Evolutionary conservation across 2,797 vertebrate genomes (phyloP), one percentile per base, ranked within the genome.

Genomic region (Novumbra hubbsi): DNA sequence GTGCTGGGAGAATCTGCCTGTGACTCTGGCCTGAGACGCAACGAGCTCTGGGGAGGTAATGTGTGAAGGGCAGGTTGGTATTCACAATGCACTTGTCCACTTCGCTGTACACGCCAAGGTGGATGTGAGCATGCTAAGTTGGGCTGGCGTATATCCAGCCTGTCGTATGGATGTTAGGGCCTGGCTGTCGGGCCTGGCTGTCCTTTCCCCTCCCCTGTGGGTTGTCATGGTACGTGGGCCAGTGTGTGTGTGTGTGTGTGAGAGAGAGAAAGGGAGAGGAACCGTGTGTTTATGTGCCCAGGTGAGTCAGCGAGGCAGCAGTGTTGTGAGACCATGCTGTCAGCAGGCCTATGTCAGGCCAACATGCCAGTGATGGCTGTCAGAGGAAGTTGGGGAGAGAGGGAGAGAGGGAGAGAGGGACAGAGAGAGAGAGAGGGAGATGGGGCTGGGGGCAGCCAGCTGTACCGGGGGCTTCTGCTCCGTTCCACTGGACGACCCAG

Each of bases 321-420:
- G 69, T 76, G 81, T 89, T 86, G 84, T 84, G 82, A 75, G 50
- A 71, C 73, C 55, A 60, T 60, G 83, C 78, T 73, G 72, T 83
- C 80, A 80, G 84, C 80, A 81, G 88, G 86, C 83, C 73, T 74
- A 82, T 87, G 86, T 88, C 86, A 88, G 41, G 79, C 48, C 76
- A 57, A 57, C 55, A 57, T 57, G 55, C 55, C 71, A 77, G 74
- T 84, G 85, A 85, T 83, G 85, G 76, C 85, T 88, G 89, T 88
- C 88, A 88, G 71, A 81, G 55, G 65, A 57, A 84, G 84, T 87
- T 84, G 87, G 82, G 85, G 83, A n/a, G n/a, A n/a, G n/a, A n/a
- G n/a, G n/a, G n/a, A n/a, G n/a, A n/a, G n/a, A n/a, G n/a, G n/a
- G n/a, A n/a, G n/a, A n/a, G n/a, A n/a, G n/a, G n/a, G n/a, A n/a